Evolutionary conservation across 2,113 vertebrate species (phyloP), one percentile per base, ranked within the genome.

Genomic region (Calidris pygmaea): DNA sequence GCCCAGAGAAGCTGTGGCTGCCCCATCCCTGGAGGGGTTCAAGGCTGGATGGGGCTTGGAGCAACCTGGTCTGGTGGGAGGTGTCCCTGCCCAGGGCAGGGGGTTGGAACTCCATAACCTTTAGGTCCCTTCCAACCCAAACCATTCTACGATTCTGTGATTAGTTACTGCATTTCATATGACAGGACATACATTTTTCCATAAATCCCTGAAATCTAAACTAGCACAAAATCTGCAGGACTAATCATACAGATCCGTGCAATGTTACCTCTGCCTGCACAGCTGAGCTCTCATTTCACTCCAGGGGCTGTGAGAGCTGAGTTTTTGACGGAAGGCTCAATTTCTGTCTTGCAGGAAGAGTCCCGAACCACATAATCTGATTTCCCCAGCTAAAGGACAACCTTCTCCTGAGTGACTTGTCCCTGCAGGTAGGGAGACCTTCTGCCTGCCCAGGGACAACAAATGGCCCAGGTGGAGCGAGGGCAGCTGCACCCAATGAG

Each of bases 181-280:
- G 39, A 39, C 58, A 89, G 52, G 23, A 48, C 41, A 56, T 39
- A 18, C 7, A 70, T 84, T 93, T 90, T 79, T 34, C 39, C 5
- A 0, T 29, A 72, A 37, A 18, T 68, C 43, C n/a, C 43, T 43
- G 71, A 41, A 71, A 87, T 62, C 65, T 80, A 81, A 94, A 43
- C 23, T 22, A 88, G 75, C 34, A 50, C 14, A 73, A 55, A 55
- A 84, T 89, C 58, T 39, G 59, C 27, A 52, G 60, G 29, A 41
- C 52, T 72, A 27, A 7, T 68, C 20, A 32, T 55, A 55, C 20
- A n/a, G 32, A 20, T 60, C 35, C 50, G n/a, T 41, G 43, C 47
- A 39, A 20, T 0, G 0, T 66, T 62, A 53, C 34, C 37, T 53
- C n/a, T 84, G 72, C 30, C 77, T 67, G 45, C n/a, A 63, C 0